A percentile compares a stretch with the other conserved stretches of the same genome.
Evolutionary conservation across 2,113 vertebrate genomes (phyloP).

Genomic region (Ploceus nigricollis): DNA sequence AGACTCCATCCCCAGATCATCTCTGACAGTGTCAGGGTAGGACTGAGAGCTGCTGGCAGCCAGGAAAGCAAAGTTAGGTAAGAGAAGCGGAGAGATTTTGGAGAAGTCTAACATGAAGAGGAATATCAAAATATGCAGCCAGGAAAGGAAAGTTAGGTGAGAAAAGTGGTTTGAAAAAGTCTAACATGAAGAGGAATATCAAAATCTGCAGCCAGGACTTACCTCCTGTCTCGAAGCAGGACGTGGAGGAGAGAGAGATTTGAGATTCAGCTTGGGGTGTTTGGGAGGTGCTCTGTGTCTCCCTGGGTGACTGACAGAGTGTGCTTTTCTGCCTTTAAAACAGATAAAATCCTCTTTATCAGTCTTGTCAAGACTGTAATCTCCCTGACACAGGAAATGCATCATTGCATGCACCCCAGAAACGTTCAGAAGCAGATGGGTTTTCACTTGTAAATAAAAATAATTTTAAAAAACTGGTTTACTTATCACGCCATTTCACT

Average conservation of each 20-base stretch:
- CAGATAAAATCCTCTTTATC: background rate
- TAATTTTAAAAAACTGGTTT: background rate
- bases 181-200: background rate
- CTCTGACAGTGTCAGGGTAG: background rate
- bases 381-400: background rate
- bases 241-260: background rate
- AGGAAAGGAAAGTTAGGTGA: background rate
- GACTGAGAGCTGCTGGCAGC: background rate
- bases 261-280: background rate
- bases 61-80: background rate
- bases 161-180: background rate
- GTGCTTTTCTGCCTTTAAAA: background rate
- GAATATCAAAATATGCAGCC: background rate
- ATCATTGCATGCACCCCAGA: fast-evolving
- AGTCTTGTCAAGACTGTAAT: background rate
- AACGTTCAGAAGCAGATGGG: background rate
- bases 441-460: background rate
- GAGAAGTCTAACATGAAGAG: background rate
- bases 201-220: background rate
- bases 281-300: background rate
- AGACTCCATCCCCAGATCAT: background rate
- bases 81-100: background rate
- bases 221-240: background rate
- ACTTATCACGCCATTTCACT: background rate
- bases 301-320: background rate